A percentile compares a stretch with the other conserved stretches of the same genome.
Evolutionary conservation across 2,888 invertebrate genomes (phyloP).

Genomic region (Seira ritae): DNA sequence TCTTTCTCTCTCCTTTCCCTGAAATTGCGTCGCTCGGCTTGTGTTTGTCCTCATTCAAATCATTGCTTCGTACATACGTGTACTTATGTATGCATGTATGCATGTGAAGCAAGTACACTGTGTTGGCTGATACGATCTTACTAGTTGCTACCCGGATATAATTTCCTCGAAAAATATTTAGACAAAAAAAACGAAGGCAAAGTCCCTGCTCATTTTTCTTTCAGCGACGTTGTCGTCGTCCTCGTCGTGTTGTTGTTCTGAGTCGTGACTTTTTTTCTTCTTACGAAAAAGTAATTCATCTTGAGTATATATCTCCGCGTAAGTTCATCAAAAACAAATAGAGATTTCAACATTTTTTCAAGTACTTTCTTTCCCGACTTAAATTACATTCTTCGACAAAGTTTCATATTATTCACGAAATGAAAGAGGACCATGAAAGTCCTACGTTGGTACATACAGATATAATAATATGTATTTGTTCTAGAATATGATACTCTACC

Average conservation of each 20-base stretch:
- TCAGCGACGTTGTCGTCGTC: too few relatives aligned
- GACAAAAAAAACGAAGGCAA: slow-evolving; percentile 1
- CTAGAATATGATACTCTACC: slow-evolving; percentile 12
- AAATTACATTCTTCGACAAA: not conserved
- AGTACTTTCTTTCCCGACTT: not conserved
- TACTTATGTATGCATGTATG: too few relatives aligned
- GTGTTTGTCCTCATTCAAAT: not conserved
- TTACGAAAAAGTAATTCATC: not conserved
- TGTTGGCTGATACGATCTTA: not conserved
- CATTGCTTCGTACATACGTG: not conserved
- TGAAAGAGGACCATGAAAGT: not conserved
- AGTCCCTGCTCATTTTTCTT: not conserved
- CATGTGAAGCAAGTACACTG: too few relatives aligned
- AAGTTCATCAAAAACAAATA: slow-evolving; percentile 12
- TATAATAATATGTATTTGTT: not conserved
- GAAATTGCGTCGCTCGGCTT: too few relatives aligned
- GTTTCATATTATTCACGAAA: slow-evolving; percentile 19
- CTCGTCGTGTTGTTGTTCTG: too few relatives aligned
- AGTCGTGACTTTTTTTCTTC: not conserved
- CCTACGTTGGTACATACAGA: not conserved
- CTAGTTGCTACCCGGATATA: slow-evolving; percentile 9
- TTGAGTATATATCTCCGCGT: not conserved
- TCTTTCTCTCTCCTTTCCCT: not conserved
- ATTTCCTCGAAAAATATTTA: not conserved
- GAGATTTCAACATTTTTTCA: slow-evolving; percentile 14